Conservation (phyloP, 2,113 vertebrate species). For the Todiramphus saurophagus region DNA sequence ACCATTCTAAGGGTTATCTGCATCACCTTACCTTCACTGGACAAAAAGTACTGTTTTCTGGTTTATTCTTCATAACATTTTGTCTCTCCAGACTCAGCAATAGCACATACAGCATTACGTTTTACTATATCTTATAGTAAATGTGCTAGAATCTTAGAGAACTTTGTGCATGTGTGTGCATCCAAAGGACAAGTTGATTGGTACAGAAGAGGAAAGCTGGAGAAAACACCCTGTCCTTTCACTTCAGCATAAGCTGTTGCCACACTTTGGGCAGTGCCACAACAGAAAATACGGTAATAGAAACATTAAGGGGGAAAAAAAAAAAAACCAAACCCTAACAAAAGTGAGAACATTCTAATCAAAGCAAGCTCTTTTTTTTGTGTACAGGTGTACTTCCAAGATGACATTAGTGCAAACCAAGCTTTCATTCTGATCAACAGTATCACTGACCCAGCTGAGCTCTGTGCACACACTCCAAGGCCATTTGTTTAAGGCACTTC, state of each 20-base stretch:
- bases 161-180: accelerated
- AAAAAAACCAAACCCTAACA: not conserved
- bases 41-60: not conserved
- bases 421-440: not conserved
- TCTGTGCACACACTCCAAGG: not conserved
- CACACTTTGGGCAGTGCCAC: not conserved
- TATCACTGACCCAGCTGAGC: not conserved
- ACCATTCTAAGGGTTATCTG: not conserved
- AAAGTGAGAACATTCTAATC: not conserved
- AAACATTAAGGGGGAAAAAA: not conserved
- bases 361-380: not conserved
- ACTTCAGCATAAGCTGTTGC: not conserved
- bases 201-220: not conserved
- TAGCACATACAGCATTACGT: accelerated
- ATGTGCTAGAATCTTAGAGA: not conserved
- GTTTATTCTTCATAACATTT: not conserved
- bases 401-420: not conserved
- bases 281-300: not conserved
- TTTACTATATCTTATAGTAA: not conserved
- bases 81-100: not conserved
- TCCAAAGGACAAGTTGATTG: not conserved
- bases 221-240: not conserved
- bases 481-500: not conserved
- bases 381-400: not conserved
- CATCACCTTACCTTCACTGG: not conserved